Evolutionary conservation across 2,113 vertebrate genomes (phyloP), one percentile per base, ranked within the genome.

Genomic region (Myocastor coypus): DNA sequence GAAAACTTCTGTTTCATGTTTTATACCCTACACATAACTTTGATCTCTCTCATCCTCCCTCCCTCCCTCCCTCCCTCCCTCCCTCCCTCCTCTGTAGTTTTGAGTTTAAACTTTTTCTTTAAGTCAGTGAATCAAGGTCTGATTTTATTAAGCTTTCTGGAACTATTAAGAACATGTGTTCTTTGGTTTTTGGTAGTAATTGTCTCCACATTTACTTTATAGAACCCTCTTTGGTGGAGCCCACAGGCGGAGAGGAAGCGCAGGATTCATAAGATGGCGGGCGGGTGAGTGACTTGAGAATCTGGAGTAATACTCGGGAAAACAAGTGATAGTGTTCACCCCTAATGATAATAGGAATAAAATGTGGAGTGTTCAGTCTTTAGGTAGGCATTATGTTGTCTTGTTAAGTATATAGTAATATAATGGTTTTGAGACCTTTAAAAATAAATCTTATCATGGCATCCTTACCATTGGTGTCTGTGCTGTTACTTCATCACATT

Each of bases 181-280:
- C 77, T 93, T 96, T 92, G 22, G 66, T 73, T 94, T 95, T 96
- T 83, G 95, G 94, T 90, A 95, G 4, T 98, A 91, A 95, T 94
- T 96, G 64, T 96, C 91, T 95, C 92, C 95, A 97, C 94, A 89
- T 97, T 96, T 94, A 92, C 95, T 96, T 94, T 94, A 89, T 94
- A 96, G 94, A 89, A 68, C 40, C 75, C 75, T 91, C 91, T 95
- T 89, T 91, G 95, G 92, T 96, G 95, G 77, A 92, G 68, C 32
- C 82, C 85, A 90, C 71, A 80, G 92, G 92, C 3, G 3, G 93
- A 93, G 94, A 97, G 95, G 90, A 93, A 83, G 81, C 84, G 34
- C 71, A 46, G 92, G 64, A 83, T 94, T 96, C 75, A 40, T 95
- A 95, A 85, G 89, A 80, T 96, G 93, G 93, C 1, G 81, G 97